Conservation (phyloP, 1,140 invertebrate genomes). For the Meloidogyne exigua region DNA sequence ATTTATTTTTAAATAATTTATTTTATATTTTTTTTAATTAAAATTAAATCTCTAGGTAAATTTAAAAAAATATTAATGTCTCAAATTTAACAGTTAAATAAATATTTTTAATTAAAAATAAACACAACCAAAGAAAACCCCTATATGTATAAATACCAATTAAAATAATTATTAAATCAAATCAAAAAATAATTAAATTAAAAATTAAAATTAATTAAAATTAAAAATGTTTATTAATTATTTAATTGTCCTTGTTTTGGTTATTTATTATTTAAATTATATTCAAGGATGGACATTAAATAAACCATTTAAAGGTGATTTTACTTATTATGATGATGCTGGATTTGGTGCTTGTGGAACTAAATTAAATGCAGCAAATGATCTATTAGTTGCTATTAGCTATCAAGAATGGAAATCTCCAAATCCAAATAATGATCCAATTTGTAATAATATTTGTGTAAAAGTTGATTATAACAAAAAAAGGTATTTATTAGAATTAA, state of each 20-base stretch:
- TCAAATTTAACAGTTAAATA: too few species aligned
- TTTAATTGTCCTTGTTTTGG: background rate
- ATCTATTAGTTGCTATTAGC: background rate
- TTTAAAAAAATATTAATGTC: too few species aligned
- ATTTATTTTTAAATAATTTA: too few species aligned
- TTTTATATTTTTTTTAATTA: too few species aligned
- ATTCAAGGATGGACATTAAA: background rate
- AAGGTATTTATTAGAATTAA: background rate
- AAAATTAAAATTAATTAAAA: too few species aligned
- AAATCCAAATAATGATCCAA: background rate
- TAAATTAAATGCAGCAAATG: background rate
- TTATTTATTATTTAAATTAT: background rate
- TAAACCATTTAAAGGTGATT: background rate
- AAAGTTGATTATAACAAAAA: conserved; percentile 2
- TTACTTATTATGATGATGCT: background rate
- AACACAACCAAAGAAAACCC: too few species aligned
- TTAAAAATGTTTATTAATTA: too few species aligned
- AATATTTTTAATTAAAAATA: too few species aligned
- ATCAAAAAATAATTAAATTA: too few species aligned
- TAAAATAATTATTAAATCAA: too few species aligned
- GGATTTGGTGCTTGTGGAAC: background rate
- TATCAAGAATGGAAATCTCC: background rate
- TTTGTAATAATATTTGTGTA: background rate
- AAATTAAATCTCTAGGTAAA: too few species aligned
- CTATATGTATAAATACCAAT: too few species aligned